These are phyloP conservation scores for Ochotona curzoniae DNA, from an alignment of 2,113 vertebrate species.

Conservation along the genomic window DNA sequence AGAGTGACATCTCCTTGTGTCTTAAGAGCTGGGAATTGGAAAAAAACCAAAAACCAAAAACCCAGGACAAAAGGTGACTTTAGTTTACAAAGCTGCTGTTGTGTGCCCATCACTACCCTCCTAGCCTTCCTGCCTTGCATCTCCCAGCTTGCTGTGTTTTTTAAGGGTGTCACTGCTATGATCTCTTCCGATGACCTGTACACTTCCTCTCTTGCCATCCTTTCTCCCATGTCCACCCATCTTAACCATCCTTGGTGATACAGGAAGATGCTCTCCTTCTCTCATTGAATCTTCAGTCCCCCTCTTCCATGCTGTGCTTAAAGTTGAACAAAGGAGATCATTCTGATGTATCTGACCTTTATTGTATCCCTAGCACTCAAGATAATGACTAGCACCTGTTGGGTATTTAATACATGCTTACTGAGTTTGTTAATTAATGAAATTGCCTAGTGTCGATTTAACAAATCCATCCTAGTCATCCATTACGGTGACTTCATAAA, in stretches of 20 bases:
- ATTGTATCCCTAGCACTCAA: background rate
- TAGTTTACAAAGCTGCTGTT: background rate
- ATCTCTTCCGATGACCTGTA: background rate
- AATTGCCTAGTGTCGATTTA: background rate
- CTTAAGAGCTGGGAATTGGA: background rate
- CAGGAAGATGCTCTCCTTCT: background rate
- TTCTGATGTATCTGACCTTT: background rate
- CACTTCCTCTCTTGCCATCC: background rate
- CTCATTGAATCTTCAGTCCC: background rate
- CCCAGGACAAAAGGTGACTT: background rate
- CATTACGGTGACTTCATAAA: background rate
- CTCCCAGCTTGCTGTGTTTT: background rate
- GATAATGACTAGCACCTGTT: background rate
- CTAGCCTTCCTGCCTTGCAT: background rate
- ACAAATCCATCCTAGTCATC: background rate
- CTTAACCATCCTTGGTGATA: background rate
- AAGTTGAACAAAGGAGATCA: background rate
- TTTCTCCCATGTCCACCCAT: accelerated
- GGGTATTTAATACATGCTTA: background rate
- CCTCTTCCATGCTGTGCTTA: background rate
- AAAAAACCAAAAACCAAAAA: too few relatives aligned
- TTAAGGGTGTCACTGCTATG: background rate
- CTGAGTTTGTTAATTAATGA: slow-evolving; percentile 24
- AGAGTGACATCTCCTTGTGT: background rate
- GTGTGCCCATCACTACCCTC: background rate